Evolutionary conservation across 2,113 vertebrate species (phyloP), one percentile per base, ranked within the genome.

Genomic region (Protobothrops flavoviridis): DNA sequence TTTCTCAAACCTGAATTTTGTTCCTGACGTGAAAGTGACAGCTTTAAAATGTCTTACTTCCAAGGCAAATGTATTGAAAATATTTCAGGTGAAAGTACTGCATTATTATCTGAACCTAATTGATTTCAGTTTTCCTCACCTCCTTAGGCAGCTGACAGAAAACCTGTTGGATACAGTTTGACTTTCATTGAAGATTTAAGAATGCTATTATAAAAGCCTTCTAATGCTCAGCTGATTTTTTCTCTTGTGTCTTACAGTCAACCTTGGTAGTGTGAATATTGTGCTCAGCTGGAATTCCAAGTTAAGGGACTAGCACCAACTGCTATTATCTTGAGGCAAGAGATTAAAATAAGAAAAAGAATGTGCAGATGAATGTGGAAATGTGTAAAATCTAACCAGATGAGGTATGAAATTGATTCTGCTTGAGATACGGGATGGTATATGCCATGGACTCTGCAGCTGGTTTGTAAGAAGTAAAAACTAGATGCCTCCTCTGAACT

Each of bases 51-150:
- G 12, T 43, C 10, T 81, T 81, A 43, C 74, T 43, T 81, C 17
- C 43, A 0, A 0, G 1, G 39, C 59, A 10, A 29, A 10, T 39
- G 7, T 53, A 20, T 33, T 0, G 56, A 59, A 43, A 87, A 43
- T 74, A 64, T 21, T 89, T 92, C 55, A 21, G 24, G 87, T 56
- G 64, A 81, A 39, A 57, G 17, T 81, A 39, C 23, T 88, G 23
- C 61, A 7, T 59, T 55, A 50, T 4, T 29, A 88, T 69, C 7
- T 43, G 23, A 74, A 92, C 29, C 43, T 29, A 48, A 87, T n/a
- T 33, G 87, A 89, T 33, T 57, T 33, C 39, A 50, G 26, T 10
- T 4, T 53, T 74, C 21, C 43, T 43, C 2, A 64, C 24, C 29
- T 57, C 48, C 85, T 55, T 45, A 13, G 45, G 39, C 20, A 57